Conservation (phyloP, 1,140 invertebrate species). For the Tetramorium alpestre region DNA sequence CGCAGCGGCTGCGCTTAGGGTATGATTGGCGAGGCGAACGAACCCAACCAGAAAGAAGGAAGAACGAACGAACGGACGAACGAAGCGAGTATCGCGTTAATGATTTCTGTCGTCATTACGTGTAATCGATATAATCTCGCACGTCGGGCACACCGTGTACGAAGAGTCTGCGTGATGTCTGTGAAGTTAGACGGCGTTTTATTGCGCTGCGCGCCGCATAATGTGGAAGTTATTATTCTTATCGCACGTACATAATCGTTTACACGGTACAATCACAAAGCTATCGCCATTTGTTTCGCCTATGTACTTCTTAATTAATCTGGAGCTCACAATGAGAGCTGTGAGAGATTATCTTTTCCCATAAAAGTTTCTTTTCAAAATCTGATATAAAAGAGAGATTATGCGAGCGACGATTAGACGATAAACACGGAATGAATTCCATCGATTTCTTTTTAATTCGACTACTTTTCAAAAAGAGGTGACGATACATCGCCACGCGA, state of each 20-base stretch:
- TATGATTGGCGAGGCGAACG: conserved; percentile 14
- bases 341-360: background rate
- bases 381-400: background rate
- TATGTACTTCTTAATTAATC: conserved; percentile 1
- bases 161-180: conserved; percentile 38
- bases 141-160: background rate
- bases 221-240: conserved; percentile 43
- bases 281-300: background rate
- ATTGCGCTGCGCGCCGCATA: background rate
- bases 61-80: conserved; percentile 25
- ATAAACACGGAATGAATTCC: background rate
- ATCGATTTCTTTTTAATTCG: background rate
- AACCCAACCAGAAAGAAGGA: conserved; percentile 48
- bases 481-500: background rate
- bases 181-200: conserved; percentile 10
- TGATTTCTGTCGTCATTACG: conserved; percentile 49
- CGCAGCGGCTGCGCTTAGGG: background rate
- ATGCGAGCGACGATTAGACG: background rate
- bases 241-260: conserved; percentile 14
- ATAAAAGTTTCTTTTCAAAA: background rate
- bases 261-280: background rate
- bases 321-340: background rate
- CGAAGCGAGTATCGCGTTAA: conserved; percentile 40
- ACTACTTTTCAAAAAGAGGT: background rate
- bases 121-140: conserved; percentile 55